Evolutionary conservation across 2,113 vertebrate species (phyloP).

Genomic region (Urocynchramus pylzowi): DNA sequence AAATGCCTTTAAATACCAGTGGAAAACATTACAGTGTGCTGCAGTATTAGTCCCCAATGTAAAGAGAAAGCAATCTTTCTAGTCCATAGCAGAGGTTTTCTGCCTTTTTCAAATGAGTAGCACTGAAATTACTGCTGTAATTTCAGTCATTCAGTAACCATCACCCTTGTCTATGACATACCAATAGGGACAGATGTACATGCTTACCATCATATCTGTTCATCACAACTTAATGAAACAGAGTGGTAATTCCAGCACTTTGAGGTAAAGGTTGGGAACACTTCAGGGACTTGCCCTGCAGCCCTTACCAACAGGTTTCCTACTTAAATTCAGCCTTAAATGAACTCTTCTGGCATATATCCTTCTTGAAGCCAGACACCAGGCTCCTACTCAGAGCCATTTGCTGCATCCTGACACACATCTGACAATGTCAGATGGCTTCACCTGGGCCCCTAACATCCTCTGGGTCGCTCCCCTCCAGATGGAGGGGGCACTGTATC

Average conservation of each 20-base stretch:
- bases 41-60: not conserved
- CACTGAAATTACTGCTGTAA: not conserved
- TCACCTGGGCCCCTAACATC: not conserved
- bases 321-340: not conserved
- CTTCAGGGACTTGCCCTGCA: not conserved
- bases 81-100: not conserved
- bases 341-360: not conserved
- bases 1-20: not conserved
- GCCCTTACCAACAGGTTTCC: not conserved
- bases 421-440: not conserved
- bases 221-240: not conserved
- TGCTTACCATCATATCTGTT: not conserved
- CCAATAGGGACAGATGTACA: not conserved
- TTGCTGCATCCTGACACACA: not conserved
- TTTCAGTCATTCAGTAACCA: not conserved
- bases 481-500: not conserved
- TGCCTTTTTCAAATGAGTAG: not conserved
- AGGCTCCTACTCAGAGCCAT: not conserved
- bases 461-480: not conserved
- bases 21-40: not conserved
- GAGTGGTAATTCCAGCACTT: not conserved
- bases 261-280: not conserved
- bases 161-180: not conserved
- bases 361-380: not conserved
- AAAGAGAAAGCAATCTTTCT: not conserved